Evolutionary conservation across 2,113 vertebrate genomes (phyloP), one percentile per base, ranked within the genome.

Genomic region (Scopus umbretta): DNA sequence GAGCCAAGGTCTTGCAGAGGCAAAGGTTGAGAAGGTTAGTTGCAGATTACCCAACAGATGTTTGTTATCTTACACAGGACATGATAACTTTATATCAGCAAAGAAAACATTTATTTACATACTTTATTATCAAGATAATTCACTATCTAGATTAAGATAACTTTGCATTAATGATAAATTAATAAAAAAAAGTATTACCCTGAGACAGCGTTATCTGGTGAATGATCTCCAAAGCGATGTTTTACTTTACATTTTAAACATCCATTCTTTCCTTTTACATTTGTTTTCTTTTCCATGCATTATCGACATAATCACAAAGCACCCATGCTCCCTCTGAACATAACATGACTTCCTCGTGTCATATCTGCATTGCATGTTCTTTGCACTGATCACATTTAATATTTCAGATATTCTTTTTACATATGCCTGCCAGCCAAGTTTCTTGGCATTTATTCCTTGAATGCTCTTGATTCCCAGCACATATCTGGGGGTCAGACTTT

Each of bases 111-210:
- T 84, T 92, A 71, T 90, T 92, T 81, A 84, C 52, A n/a, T 67
- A 34, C 40, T 71, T 79, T 21, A 67, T 86, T 91, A 87, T 92
- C 86, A 89, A 66, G 73, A 87, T 78, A 87, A 91, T 81, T 89
- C 56, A 55, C 7, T 81, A 92, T 81, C 91, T 87, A 75, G 78
- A 96, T 92, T 21, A 75, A 96, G 93, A 96, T 95, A 92, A 82
- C 56, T 78, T 43, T 42, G n/a, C 30, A 6, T 79, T 79, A 79
- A 45, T 40, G 65, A 72, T 87, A 91, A 75, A 20, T 20, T 34
- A 50, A 59, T 74, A 50, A 73, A 76, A 86, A 72, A 16, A 70
- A 47, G 29, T 61, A 92, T 87, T 92, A 55, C 29, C 13, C 56
- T 42, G 55, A 90, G 55, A 50, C 49, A 68, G 50, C n/a, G 9